Evolutionary conservation across 1,140 invertebrate species (phyloP).

Genomic region (Procambarus virginalis): DNA sequence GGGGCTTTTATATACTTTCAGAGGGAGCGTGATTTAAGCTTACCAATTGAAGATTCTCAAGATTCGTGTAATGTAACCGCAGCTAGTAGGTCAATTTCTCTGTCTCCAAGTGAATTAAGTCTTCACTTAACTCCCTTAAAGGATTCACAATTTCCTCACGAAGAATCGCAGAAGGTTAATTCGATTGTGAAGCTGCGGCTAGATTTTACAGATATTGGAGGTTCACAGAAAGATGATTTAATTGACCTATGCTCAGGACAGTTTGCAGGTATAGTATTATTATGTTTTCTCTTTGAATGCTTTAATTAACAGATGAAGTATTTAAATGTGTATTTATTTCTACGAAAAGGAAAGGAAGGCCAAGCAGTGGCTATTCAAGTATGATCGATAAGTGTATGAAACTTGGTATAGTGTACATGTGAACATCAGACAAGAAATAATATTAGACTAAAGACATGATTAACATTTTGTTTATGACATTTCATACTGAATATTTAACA

Average conservation of each 20-base stretch:
- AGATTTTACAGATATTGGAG: constrained; percentile 26
- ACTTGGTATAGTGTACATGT: too few relatives aligned
- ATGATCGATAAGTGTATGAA: neutral
- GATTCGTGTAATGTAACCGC: constrained; percentile 3
- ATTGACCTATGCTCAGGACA: constrained; percentile 57
- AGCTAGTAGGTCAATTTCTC: neutral
- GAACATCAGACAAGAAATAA: too few relatives aligned
- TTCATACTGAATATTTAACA: too few relatives aligned
- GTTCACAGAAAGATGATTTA: constrained; percentile 42
- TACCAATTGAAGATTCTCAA: constrained; percentile 41
- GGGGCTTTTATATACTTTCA: constrained; percentile 9
- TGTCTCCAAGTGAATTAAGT: constrained; percentile 1
- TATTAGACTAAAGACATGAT: too few relatives aligned
- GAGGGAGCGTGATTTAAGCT: constrained; percentile 35
- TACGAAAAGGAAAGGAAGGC: neutral
- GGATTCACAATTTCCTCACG: constrained; percentile 42
- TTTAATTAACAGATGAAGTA: neutral
- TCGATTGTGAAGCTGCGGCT: constrained; percentile 13
- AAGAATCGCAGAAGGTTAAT: constrained; percentile 22
- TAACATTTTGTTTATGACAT: too few relatives aligned
- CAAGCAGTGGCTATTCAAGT: neutral
- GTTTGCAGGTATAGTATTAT: constrained; percentile 35
- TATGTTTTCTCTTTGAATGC: too few relatives aligned
- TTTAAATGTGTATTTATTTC: too few relatives aligned
- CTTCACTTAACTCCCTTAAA: constrained; percentile 42